Conservation (phyloP, 2,888 invertebrate genomes). For the Trachelus stipa region DNA sequence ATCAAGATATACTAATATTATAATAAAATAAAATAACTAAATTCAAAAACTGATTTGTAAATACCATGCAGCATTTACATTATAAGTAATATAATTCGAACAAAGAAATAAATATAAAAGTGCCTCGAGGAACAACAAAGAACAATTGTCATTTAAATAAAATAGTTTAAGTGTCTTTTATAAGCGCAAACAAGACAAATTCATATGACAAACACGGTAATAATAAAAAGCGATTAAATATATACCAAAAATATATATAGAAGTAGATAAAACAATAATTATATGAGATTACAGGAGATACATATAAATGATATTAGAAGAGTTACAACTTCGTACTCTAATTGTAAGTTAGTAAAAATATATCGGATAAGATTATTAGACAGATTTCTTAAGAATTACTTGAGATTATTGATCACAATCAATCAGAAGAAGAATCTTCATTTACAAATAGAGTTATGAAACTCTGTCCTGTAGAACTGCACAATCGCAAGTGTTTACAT, state of each 20-base stretch:
- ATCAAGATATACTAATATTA: background rate
- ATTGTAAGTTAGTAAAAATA: background rate
- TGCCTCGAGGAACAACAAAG: background rate
- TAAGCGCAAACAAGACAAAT: background rate
- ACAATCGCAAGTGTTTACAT: background rate
- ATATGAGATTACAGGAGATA: background rate
- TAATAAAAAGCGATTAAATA: background rate
- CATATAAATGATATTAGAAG: background rate
- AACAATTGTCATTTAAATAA: background rate
- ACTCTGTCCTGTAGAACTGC: background rate
- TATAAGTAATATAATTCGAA: no score
- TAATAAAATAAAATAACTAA: background rate
- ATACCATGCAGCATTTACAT: no score
- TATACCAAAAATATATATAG: background rate
- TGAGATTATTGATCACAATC: background rate
- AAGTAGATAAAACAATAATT: background rate
- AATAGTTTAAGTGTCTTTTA: background rate
- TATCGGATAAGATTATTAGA: background rate
- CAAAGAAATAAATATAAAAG: background rate
- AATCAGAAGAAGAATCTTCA: background rate
- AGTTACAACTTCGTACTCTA: background rate
- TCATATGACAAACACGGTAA: background rate
- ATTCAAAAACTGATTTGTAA: no score
- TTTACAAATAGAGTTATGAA: background rate
- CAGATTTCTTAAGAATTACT: background rate